Conservation (phyloP, 2,113 vertebrate genomes). For the Notarius lentiginosus region DNA sequence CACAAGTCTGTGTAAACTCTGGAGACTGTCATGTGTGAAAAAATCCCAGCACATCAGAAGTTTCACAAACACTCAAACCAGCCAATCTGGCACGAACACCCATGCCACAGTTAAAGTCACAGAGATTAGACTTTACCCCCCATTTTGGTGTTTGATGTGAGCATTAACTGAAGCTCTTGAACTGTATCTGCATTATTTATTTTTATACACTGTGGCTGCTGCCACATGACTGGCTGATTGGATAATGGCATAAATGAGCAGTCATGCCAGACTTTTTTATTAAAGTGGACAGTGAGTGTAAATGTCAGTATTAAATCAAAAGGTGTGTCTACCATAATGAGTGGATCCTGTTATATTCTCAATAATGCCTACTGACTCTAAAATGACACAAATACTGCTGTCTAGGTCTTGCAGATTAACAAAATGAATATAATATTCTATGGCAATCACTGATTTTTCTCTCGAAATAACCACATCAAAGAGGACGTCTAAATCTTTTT, state of each 20-base stretch:
- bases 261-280: background rate
- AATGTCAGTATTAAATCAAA: background rate
- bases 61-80: background rate
- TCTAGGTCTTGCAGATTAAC: background rate
- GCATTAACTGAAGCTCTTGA: too few species aligned
- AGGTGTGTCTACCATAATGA: background rate
- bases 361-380: background rate
- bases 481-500: background rate
- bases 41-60: background rate
- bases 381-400: background rate
- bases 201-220: too few species aligned
- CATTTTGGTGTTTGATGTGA: background rate
- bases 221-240: too few species aligned
- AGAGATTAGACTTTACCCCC: background rate
- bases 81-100: background rate
- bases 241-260: background rate
- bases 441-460: background rate
- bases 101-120: background rate
- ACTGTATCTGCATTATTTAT: too few species aligned
- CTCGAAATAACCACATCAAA: background rate
- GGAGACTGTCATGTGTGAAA: background rate
- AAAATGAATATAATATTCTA: background rate
- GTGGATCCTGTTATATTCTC: background rate
- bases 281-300: background rate
- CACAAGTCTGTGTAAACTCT: background rate